Conservation (phyloP, 2,797 vertebrate genomes). For the Sylvia borin region DNA sequence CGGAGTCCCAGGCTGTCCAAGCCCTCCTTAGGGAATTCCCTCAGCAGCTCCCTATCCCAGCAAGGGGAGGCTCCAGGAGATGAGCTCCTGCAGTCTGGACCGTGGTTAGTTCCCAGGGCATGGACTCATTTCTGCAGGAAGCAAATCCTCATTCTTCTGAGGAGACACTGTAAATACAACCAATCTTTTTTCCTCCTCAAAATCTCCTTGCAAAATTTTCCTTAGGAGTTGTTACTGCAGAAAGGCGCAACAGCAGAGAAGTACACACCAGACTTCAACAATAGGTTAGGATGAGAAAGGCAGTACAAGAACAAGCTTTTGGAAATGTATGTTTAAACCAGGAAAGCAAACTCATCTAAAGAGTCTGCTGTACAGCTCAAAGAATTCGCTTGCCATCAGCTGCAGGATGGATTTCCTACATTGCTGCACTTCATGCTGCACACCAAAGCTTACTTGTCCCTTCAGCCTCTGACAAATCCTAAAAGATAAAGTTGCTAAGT, state of each 20-base stretch:
- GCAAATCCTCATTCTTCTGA: neutral
- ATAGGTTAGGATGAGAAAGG: neutral
- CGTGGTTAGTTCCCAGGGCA: neutral
- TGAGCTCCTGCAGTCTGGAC: neutral
- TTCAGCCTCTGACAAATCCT: conserved; percentile 41
- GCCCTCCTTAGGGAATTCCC: neutral
- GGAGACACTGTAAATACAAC: neutral
- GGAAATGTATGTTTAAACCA: neutral
- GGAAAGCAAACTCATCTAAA: neutral
- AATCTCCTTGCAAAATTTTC: neutral
- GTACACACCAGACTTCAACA: rapidly evolving
- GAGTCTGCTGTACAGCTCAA: neutral
- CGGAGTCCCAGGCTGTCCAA: neutral
- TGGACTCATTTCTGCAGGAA: neutral
- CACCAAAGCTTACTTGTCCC: neutral
- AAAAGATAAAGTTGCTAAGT: conserved; percentile 32
- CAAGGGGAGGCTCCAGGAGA: neutral
- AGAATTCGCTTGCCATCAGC: neutral
- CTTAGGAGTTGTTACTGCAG: neutral
- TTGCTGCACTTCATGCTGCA: neutral
- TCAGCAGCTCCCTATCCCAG: neutral
- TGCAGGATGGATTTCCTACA: neutral
- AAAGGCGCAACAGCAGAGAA: neutral
- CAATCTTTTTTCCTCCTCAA: neutral
- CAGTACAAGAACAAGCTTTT: neutral